Evolutionary conservation across 2,113 vertebrate species (phyloP).

Genomic region (Poeciliopsis occidentalis): DNA sequence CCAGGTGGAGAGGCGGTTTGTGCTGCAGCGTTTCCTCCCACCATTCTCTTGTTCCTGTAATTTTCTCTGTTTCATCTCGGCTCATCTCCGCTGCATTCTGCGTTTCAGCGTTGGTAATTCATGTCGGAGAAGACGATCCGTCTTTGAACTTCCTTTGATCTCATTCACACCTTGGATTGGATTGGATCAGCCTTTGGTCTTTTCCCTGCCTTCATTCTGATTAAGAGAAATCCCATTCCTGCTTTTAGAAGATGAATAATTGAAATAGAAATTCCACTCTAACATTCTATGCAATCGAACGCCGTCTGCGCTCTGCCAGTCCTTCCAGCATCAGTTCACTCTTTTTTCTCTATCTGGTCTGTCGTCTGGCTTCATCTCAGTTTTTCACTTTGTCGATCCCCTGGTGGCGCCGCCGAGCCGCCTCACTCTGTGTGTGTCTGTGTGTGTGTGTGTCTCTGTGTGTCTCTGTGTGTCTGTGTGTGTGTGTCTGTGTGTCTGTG

Average conservation of each 20-base stretch:
- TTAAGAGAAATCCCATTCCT: conserved; percentile 50
- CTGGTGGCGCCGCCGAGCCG: conserved; percentile 43
- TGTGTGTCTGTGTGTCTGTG: no score
- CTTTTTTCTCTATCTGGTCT: conserved; percentile 6
- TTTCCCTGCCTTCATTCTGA: conserved; percentile 45
- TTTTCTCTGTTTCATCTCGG: neutral
- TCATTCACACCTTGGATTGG: conserved; percentile 40
- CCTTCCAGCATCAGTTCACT: conserved; percentile 24
- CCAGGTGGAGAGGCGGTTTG: neutral
- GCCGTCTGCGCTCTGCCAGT: conserved; percentile 7
- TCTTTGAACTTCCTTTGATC: conserved; percentile 59
- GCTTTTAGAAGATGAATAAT: conserved; percentile 29
- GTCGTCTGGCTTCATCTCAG: conserved; percentile 46
- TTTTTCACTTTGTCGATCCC: conserved; percentile 47
- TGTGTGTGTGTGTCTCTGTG: no score
- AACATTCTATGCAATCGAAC: neutral
- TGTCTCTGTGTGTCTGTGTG: no score
- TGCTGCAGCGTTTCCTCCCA: neutral
- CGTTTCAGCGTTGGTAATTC: conserved; percentile 19
- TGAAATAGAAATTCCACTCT: conserved; percentile 17
- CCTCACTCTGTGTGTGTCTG: no score
- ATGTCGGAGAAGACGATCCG: conserved; percentile 25
- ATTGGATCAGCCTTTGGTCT: conserved; percentile 25
- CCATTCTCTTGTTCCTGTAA: neutral
- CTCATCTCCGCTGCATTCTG: conserved; percentile 2